Percentiles rank a stretch among this genome's conserved stretches.
Conservation (phyloP, 2,797 vertebrate species). For the Lophius americanus region DNA sequence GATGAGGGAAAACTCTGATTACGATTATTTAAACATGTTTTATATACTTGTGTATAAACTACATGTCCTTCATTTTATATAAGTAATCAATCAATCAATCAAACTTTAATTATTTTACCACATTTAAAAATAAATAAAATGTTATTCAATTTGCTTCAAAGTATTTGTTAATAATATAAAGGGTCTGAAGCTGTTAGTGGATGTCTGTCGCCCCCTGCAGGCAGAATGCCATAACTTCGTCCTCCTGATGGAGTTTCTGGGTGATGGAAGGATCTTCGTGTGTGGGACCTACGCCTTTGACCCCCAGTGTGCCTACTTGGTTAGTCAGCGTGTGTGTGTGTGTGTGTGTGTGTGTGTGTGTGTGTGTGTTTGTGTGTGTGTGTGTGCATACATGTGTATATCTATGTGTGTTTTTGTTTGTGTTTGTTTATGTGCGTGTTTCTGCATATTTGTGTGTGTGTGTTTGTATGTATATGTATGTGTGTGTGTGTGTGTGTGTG, state of each 20-base stretch:
- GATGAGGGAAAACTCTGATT: too few relatives aligned
- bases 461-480: too few relatives aligned
- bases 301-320: conserved; percentile 89
- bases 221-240: conserved; percentile 90
- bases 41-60: too few relatives aligned
- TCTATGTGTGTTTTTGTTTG: not conserved
- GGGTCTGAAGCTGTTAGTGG: conserved; percentile 11
- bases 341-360: not conserved
- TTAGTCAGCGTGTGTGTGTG: conserved; percentile 66
- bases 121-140: too few relatives aligned
- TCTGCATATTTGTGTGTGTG: too few relatives aligned
- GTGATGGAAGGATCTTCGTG: conserved; percentile 82
- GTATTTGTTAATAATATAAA: too few relatives aligned
- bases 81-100: too few relatives aligned
- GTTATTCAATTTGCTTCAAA: too few relatives aligned
- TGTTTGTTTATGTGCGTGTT: not conserved
- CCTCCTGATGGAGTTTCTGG: conserved; percentile 86
- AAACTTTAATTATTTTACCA: too few relatives aligned
- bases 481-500: too few relatives aligned
- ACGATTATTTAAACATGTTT: too few relatives aligned
- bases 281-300: conserved; percentile 92
- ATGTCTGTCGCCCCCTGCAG: conserved; percentile 79
- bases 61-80: too few relatives aligned
- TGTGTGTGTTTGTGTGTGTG: conserved; percentile 3
- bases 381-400: not conserved